Evolutionary conservation across 2,888 invertebrate species (phyloP), one percentile per base, ranked within the genome.

Genomic region (Tuta absoluta): DNA sequence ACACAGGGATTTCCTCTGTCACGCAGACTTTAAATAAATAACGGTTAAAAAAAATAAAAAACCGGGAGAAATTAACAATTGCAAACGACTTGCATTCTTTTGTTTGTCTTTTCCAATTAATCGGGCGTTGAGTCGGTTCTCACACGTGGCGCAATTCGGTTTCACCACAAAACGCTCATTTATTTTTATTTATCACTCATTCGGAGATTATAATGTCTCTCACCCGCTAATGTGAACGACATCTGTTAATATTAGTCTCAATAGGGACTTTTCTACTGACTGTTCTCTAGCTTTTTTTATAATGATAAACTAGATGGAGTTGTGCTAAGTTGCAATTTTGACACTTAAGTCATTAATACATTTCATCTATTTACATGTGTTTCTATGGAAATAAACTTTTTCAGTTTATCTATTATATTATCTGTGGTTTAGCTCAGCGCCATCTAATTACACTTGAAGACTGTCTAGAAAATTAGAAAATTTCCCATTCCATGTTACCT

Each of bases 1-100:
- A 91, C 91, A 90, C 81, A 77, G 71, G 89, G 86, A 82, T 91
- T 81, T 86, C 67, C 65, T 65, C 72, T 74, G 82, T 82, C 79
- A 80, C 85, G 74, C 70, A 72, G 77, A 80, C 80, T 82, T 80
- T 74, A 80, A 81, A 85, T 81, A 84, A 84, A 85, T 78, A 82
- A 69, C 70, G 68, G 77, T 75, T n/a, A n/a, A 33, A 33, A 33
- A 33, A 33, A 33, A 33, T 33, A 80, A 82, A 81, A 81, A 79
- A 77, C 72, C 73, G 65, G 71, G 71, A 74, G 67, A 73, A 76
- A 76, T 75, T 75, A 76, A 82, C 76, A 80, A 76, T 73, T 57
- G 72, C 70, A 72, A 72, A 53, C 21, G 45, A 51, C 23, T 49
- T 51, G 41, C 49, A 63, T 63, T 63, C 65, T 58, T 65, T 57